Base-by-base conservation (phyloP, 2,888 invertebrate species). In the Nysson spinosus region DNA sequence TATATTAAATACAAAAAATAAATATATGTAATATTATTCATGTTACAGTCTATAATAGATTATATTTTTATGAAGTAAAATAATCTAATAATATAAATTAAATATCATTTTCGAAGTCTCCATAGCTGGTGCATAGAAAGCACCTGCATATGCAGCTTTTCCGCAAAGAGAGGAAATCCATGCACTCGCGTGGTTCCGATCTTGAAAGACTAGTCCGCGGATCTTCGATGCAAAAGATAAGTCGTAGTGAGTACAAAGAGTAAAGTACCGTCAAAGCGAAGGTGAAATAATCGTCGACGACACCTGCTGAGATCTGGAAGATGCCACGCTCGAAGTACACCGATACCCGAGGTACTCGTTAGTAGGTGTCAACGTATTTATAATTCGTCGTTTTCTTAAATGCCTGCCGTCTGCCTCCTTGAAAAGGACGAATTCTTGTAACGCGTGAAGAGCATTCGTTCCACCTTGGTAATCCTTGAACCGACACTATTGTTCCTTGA, bases 271-370 rank as follows among this genome's bases (percentile, higher is more conserved):
- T 40, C 30, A 12, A 37, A 9, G 43, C 52, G 44, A 39, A 40
- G 43, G 65, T 56, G 68, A 52, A 49, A 68, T 63, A 67, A 57
- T 52, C 30, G 65, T 56, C 52, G 49, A 35, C 60, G 68, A 61
- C 60, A 66, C 66, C 66, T 49, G 39, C 64, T 22, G 28, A 37
- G 51, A 55, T 51, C 30, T 14, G 30, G 11, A 19, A 56, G 61
- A 52, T 47, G 12, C 42, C 55, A 30, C 49, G 26, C 43, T 24
- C 24, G 40, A 58, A 24, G 66, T 66, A 51, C 67, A 42, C 40
- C 60, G 65, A 58, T 65, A 50, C 65, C 17, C 9, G 24, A 50
- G 49, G 34, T 30, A 40, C 65, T 67, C 54, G 57, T 60, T 60
- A 50, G 52, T 16, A 58, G 55, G 39, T 68, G 60, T 62, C 64